Base-by-base conservation (phyloP, 1,140 invertebrate genomes). In the Drosophila oshimai region DNA sequence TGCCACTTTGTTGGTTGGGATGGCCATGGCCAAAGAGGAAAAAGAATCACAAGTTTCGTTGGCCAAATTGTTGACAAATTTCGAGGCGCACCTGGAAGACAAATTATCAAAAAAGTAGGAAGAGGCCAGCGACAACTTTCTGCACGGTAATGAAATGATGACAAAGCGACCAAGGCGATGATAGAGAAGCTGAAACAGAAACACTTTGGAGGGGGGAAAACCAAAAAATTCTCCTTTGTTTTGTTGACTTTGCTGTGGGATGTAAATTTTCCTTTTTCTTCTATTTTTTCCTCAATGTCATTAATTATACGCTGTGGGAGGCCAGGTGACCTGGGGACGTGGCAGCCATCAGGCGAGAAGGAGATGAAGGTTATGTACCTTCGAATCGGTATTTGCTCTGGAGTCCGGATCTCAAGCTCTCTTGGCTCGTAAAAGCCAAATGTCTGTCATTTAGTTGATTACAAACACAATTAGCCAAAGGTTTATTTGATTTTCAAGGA, bases 51-150 rank as follows among this genome's bases (percentile, higher is more conserved):
- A 86, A 84, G 75, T 79, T 84, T 64, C 62, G 69, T 42, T 54
- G 71, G 51, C 79, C 75, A 86, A 84, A 84, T 84, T 86, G 80
- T 86, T 86, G 80, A 86, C 80, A 86, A 86, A 86, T 86, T 86
- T 86, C 76, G 76, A 76, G 80, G 80, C 72, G 81, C 80, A 87
- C 75, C 81, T 86, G 81, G 36, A 87, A 87, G 80, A 86, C 81
- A 86, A 86, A 86, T 86, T 86, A 86, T 87, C 72, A 67, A 57
- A 78, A 50, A 45, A 29, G 26, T 29, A n/a, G 45, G 20, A 34
- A 22, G 47, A 33, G 17, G 20, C 18, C 4, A 53, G 45, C 22
- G 37, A 57, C 49, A 60, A 86, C 71, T 86, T 86, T 87, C 53
- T 69, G 80, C 81, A 73, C 65, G 71, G 67, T 86, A 86, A 86